phyloP scores from a whole-genome alignment of 2,113 vertebrate genomes.

The Jaculus jaculus region DNA sequence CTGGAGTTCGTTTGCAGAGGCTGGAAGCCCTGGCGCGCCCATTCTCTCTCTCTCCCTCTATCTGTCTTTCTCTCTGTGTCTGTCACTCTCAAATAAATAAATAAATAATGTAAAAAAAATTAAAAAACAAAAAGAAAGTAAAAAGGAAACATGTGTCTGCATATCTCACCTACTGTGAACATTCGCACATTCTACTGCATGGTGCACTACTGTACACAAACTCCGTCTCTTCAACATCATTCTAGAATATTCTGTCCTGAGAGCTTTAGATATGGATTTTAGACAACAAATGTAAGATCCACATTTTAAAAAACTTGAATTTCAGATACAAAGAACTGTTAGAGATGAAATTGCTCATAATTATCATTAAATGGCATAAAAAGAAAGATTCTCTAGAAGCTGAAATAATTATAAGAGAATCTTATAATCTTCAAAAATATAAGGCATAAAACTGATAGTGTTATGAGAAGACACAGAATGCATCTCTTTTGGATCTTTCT shows the following conservation, averaged over 20 bases:
- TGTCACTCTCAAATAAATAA: no score
- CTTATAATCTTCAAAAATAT: not conserved
- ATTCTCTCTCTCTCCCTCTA: no score
- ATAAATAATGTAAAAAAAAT: no score
- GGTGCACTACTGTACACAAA: not conserved
- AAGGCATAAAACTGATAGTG: not conserved
- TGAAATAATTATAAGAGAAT: conserved; percentile 39
- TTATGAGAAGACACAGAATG: not conserved
- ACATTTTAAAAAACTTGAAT: not conserved
- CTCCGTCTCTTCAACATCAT: not conserved
- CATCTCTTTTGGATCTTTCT: not conserved
- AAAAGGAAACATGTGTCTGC: not conserved
- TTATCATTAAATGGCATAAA: not conserved
- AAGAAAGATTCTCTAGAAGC: conserved; percentile 19
- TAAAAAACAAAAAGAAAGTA: not conserved
- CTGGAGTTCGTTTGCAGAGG: no score
- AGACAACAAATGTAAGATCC: not conserved
- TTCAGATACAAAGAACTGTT: conserved; percentile 37
- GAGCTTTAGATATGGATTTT: conserved; percentile 1
- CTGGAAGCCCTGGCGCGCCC: no score
- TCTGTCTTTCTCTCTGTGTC: no score
- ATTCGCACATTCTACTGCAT: not conserved
- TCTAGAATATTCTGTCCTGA: conserved; percentile 1
- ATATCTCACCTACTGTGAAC: not conserved
- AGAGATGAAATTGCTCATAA: not conserved